Conservation (phyloP, 2,797 vertebrate genomes). For the Aulostomus chinensis region DNA sequence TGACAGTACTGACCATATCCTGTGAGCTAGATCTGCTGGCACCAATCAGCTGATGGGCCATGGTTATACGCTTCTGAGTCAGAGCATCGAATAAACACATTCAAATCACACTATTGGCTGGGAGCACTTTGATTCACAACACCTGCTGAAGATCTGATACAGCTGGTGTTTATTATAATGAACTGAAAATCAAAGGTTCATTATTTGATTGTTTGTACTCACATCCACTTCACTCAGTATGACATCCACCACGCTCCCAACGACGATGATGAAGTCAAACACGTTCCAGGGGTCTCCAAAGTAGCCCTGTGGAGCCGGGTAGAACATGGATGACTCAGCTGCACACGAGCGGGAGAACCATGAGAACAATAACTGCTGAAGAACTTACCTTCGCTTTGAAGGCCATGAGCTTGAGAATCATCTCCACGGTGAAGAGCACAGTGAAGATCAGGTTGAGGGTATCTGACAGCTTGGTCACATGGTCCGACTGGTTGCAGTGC, state of each 20-base stretch:
- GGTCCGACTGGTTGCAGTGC: constrained; percentile 95
- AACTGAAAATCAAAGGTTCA: too few relatives aligned
- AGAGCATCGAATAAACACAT: constrained; percentile 54
- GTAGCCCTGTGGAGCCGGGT: constrained; percentile 85
- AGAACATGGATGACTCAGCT: background rate
- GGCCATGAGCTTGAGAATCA: constrained; percentile 96
- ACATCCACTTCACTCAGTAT: constrained; percentile 97
- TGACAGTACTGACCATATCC: constrained; percentile 60
- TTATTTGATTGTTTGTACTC: constrained; percentile 69
- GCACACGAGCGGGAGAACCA: background rate
- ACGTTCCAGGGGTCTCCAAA: constrained; percentile 99
- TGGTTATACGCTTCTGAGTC: constrained; percentile 41
- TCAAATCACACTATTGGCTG: background rate
- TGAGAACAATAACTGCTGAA: background rate
- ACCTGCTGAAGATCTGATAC: constrained; percentile 16
- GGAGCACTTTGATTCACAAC: background rate
- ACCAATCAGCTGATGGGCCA: constrained; percentile 50
- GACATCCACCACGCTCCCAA: constrained; percentile 96
- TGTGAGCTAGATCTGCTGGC: constrained; percentile 55
- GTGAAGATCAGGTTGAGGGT: constrained; percentile 95
- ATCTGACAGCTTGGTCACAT: constrained; percentile 92
- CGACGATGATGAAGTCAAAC: constrained; percentile 97
- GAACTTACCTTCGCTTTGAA: constrained; percentile 92
- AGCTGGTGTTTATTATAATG: too few relatives aligned
- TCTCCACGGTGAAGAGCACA: constrained; percentile 94